Conservation (phyloP, 2,888 invertebrate species). For the Tiliacea citrago region DNA sequence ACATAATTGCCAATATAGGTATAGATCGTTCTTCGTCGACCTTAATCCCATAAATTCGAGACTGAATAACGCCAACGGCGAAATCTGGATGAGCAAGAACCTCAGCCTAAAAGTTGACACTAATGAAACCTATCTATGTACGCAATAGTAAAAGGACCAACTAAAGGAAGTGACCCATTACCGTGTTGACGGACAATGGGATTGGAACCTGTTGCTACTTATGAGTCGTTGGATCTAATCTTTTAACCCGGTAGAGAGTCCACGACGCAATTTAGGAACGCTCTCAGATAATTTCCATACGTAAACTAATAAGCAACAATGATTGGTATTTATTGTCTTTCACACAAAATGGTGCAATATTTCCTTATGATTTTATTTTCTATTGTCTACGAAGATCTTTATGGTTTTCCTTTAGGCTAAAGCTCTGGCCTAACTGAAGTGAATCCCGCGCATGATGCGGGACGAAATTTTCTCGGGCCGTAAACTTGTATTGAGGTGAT, state of each 20-base stretch:
- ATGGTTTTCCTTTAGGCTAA: too few species aligned
- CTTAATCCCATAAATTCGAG: neutral
- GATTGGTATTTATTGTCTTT: neutral
- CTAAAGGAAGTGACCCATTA: conserved; percentile 47
- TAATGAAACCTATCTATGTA: conserved; percentile 25
- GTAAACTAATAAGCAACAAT: neutral
- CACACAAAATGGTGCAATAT: conserved; percentile 11
- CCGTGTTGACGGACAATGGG: conserved; percentile 35
- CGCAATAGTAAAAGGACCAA: conserved; percentile 10
- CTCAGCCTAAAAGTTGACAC: neutral
- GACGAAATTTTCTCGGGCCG: too few species aligned
- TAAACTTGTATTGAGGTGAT: too few species aligned
- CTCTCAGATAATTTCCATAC: neutral
- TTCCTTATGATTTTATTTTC: conserved; percentile 1
- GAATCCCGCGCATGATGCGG: too few species aligned
- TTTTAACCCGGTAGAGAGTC: conserved; percentile 36
- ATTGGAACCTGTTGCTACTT: conserved; percentile 16
- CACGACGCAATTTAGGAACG: conserved; percentile 11
- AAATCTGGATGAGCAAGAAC: neutral
- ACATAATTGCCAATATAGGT: neutral
- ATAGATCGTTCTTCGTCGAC: too few species aligned
- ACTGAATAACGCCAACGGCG: too few species aligned
- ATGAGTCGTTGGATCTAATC: conserved; percentile 32
- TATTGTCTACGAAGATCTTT: neutral
- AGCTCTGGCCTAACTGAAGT: too few species aligned